Base-by-base conservation (phyloP, 2,113 vertebrate species). In the Megaptera novaeangliae region DNA sequence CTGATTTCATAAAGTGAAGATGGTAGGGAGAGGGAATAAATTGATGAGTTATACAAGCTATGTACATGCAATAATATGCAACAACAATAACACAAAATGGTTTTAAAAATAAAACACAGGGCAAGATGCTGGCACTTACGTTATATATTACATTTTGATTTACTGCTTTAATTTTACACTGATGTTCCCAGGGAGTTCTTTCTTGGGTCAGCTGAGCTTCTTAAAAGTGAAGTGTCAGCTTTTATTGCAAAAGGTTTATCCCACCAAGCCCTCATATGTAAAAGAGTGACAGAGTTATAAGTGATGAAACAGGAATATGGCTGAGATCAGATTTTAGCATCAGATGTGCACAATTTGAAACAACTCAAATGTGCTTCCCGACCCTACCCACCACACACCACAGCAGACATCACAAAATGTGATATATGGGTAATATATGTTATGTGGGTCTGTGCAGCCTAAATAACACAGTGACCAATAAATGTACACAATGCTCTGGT, bases 111-210 rank as follows among this genome's bases (percentile, higher is more conserved):
- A 64, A 94, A 95, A 52, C n/a, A 52, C 41, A 83, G 17, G 68
- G 44, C 93, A 95, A 92, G 83, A 94, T 90, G 78, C 29, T 66
- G 75, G 64, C 34, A 55, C 17, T 94, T 85, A 85, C 8, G n/a
- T 95, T 85, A 85, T 12, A 23, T 75, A 85, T 89, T 86, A 95
- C 71, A 86, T 95, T 91, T 96, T 95, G 95, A 97, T 96, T 96
- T 96, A 96, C 29, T 93, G 77, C 82, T 96, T 97, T 97, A 97
- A 96, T 97, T 96, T 96, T 89, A 92, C 4, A 78, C 29, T 77
- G 86, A 93, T 88, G 88, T 6, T 31, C 55, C 41, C 81, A 80
- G 66, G 88, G 88, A 97, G 85, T 93, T 94, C 81, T 95, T 95
- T 94, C 49, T 39, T 83, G 72, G 92, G 93, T 96, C 95, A 97